These are phyloP conservation scores for Cochlearius cochlearius DNA, from an alignment of 2,113 vertebrate genomes.

Conservation along the genomic window DNA sequence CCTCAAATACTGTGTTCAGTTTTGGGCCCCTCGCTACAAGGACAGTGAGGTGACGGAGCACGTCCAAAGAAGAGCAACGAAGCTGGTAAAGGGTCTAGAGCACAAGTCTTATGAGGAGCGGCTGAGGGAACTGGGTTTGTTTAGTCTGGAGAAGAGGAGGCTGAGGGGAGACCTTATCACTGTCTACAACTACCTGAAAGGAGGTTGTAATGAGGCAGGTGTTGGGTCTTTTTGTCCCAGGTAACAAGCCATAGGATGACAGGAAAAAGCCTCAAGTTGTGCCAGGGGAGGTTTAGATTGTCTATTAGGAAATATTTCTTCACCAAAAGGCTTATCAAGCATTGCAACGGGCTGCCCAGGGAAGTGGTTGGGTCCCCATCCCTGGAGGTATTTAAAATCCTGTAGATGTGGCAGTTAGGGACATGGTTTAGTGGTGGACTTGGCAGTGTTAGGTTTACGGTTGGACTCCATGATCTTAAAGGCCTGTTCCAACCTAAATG, in stretches of 20 bases:
- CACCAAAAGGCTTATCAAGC: background rate
- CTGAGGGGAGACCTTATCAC: background rate
- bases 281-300: background rate
- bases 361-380: background rate
- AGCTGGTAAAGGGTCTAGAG: background rate
- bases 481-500: background rate
- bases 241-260: background rate
- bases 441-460: background rate
- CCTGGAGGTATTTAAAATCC: background rate
- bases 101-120: background rate
- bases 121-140: background rate
- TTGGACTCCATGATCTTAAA: background rate
- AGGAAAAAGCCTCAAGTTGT: background rate
- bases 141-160: background rate
- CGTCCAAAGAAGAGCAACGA: background rate
- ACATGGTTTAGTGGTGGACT: background rate
- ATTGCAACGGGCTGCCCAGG: background rate
- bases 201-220: background rate
- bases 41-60: no score
- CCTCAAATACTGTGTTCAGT: background rate
- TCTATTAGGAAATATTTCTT: background rate
- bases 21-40: background rate
- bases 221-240: background rate
- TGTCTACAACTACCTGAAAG: background rate
- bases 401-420: background rate